phyloP scores from a whole-genome alignment of 2,113 vertebrate genomes.

The human (Homo sapiens) region GRCh38 chr14:95982501-95983000 shows the following conservation, averaged over 20 bases:
- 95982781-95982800: too few relatives aligned
- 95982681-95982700: background rate
- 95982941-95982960: background rate
- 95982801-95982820: background rate
- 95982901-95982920: background rate
- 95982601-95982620: fast-evolving
- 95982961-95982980: background rate
- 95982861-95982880: fast-evolving
- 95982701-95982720: background rate
- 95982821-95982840: background rate
- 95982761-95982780: fast-evolving
- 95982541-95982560: fast-evolving
- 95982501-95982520: background rate
- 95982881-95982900: background rate
- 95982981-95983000: background rate
- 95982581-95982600: background rate
- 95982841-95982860: background rate
- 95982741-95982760: background rate
- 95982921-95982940: background rate
- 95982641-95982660: background rate
- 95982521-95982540: fast-evolving
- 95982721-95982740: background rate
- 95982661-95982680: background rate
- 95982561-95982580: too few relatives aligned
- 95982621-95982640: background rate